These are phyloP conservation scores for Congeria kusceri DNA, from an alignment of 2,888 invertebrate genomes.

Conservation along the genomic window DNA sequence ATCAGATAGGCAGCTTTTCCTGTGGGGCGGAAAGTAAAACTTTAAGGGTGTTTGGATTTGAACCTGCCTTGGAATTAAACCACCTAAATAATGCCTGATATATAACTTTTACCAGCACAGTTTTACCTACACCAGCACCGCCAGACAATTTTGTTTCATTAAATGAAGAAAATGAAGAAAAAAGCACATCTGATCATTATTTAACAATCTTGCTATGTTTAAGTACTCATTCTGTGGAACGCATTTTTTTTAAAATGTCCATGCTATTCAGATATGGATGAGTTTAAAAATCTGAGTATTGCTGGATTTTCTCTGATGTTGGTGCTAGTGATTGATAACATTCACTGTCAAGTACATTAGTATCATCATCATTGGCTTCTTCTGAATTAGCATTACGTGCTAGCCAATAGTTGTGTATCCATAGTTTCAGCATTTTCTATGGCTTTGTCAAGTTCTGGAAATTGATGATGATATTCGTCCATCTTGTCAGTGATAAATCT, in stretches of 20 bases:
- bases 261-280: neutral
- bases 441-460: constrained; percentile 24
- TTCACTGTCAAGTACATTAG: neutral
- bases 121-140: neutral
- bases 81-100: constrained; percentile 22
- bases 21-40: constrained; percentile 7
- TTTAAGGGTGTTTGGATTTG: constrained; percentile 2
- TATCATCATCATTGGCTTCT: constrained; percentile 22
- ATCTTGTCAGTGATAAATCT: constrained; percentile 11
- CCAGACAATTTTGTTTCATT: constrained; percentile 19
- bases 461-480: constrained; percentile 27
- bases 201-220: neutral
- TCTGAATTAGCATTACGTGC: constrained; percentile 8
- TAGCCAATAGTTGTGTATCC: constrained; percentile 11
- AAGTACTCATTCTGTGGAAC: neutral
- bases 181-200: neutral
- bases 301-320: neutral
- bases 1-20: constrained; percentile 48
- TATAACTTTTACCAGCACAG: neutral
- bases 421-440: constrained; percentile 19
- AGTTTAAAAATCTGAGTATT: neutral
- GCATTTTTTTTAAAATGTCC: neutral
- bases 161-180: constrained; percentile 24
- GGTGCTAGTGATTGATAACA: neutral
- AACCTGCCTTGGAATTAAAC: constrained; percentile 10